Conservation (phyloP, 2,113 vertebrate species). For the Callorhinus ursinus region DNA sequence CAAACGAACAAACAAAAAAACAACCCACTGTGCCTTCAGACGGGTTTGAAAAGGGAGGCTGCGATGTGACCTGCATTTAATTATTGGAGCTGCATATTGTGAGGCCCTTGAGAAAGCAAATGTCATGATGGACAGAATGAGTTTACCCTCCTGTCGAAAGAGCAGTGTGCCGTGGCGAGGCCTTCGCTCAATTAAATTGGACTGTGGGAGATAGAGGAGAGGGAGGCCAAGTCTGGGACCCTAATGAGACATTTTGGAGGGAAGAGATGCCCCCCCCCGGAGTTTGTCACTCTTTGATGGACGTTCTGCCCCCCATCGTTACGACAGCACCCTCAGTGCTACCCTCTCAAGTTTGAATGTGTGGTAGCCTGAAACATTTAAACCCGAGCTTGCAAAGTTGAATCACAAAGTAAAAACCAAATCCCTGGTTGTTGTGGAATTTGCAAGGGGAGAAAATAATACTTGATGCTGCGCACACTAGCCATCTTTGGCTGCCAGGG, state of each 20-base stretch:
- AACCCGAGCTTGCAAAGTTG: not conserved
- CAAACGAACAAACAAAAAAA: not conserved
- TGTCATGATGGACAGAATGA: constrained; percentile 79
- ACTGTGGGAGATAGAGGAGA: constrained; percentile 53
- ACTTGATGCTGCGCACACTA: not conserved
- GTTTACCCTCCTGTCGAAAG: constrained; percentile 79
- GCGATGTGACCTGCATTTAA: constrained; percentile 57
- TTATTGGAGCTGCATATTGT: constrained; percentile 54
- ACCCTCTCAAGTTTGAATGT: not conserved
- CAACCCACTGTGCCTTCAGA: not conserved
- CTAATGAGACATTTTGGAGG: constrained; percentile 80
- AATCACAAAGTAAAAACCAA: constrained; percentile 36
- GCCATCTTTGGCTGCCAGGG: not conserved
- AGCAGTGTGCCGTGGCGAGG: constrained; percentile 73
- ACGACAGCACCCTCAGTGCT: not conserved
- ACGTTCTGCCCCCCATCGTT: not conserved
- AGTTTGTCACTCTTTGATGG: constrained; percentile 51
- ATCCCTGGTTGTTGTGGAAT: not conserved
- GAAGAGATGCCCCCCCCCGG: constrained; percentile 39
- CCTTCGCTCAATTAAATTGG: constrained; percentile 83
- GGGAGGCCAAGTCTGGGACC: constrained; percentile 56
- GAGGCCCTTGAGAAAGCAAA: constrained; percentile 63
- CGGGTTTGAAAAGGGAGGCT: constrained; percentile 57
- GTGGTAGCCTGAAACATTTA: constrained; percentile 24
- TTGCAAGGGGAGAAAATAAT: not conserved